Evolutionary conservation across 1,140 invertebrate species (phyloP), one percentile per base, ranked within the genome.

Genomic region (Eubasilissa regina): DNA sequence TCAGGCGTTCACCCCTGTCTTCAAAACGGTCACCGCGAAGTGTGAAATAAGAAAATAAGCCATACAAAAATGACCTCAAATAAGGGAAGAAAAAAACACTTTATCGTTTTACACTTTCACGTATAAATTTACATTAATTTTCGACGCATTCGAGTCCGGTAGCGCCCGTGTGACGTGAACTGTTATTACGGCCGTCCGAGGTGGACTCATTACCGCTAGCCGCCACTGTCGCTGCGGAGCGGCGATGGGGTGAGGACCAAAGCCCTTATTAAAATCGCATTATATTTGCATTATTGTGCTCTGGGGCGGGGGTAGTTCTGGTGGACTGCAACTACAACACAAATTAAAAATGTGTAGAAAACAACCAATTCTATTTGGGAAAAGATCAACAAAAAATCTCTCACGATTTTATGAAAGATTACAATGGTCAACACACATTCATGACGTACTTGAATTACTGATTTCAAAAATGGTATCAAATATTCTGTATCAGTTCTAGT

Each of bases 181-280:
- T 58, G 8, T 17, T 58, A 58, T 35, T 35, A 58, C 11, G 55
- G 17, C 21, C 55, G 55, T 9, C n/a, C 55, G 15, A 58, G 6
- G 9, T 21, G 55, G 55, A 58, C 55, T 21, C 55, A 58, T 58
- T 58, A 58, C 12, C 21, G 55, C 55, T 15, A 11, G 68, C n/a
- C 15, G 51, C 12, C 51, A 73, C 15, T 47, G 17, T 21, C 68
- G 45, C n/a, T 9, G 68, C 51, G 68, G 17, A 15, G 15, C n/a
- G 17, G 19, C 17, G 48, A 17, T 21, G 15, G 68, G 43, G 19
- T 7, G 43, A 6, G 45, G 11, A 12, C 17, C 11, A 56, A n/a
- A 13, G 15, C 48, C 11, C 74, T 62, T 75, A 75, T 75, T 75
- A 75, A 75, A 75, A 60, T 47, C 55, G 17, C 53, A 75, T 75